Percentiles rank a stretch among this genome's conserved stretches.
phyloP scores from a whole-genome alignment of 2,888 invertebrate genomes.

The Augochlorella aurata region DNA sequence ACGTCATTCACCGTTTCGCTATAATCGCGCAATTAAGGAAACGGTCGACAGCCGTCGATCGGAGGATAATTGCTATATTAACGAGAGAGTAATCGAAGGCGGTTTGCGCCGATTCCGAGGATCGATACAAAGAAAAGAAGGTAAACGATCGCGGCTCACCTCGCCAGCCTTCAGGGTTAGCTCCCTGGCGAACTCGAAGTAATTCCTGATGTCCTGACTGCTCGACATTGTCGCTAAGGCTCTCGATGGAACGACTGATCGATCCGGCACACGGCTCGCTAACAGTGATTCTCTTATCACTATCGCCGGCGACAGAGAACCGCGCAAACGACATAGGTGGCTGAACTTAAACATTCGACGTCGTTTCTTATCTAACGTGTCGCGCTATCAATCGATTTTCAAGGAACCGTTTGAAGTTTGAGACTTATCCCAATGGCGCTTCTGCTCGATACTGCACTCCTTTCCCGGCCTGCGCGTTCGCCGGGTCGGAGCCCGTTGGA shows the following conservation, averaged over 20 bases:
- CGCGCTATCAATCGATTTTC: neutral
- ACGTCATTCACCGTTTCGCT: too few relatives aligned
- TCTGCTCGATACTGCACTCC: neutral
- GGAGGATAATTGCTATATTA: too few relatives aligned
- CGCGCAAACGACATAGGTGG: constrained; percentile 38
- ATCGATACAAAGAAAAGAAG: neutral
- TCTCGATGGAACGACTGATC: constrained; percentile 61
- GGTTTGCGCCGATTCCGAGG: neutral
- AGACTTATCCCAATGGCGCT: neutral
- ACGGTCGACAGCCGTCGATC: too few relatives aligned
- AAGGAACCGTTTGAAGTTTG: constrained; percentile 37
- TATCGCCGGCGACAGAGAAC: constrained; percentile 57
- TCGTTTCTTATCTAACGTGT: neutral
- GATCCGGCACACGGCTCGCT: constrained; percentile 29
- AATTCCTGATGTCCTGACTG: constrained; percentile 65
- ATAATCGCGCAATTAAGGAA: too few relatives aligned
- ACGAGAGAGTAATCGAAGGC: too few relatives aligned
- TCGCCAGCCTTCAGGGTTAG: constrained; percentile 72
- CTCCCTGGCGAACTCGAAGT: constrained; percentile 71
- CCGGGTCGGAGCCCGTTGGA: too few relatives aligned
- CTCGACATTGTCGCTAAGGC: constrained; percentile 65
- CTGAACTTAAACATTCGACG: constrained; percentile 42
- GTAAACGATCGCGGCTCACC: constrained; percentile 60
- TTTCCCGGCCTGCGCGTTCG: neutral
- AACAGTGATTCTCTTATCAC: constrained; percentile 63